These are phyloP conservation scores for Philopedon plagiatum DNA, from an alignment of 2,888 invertebrate genomes.

Conservation along the genomic window DNA sequence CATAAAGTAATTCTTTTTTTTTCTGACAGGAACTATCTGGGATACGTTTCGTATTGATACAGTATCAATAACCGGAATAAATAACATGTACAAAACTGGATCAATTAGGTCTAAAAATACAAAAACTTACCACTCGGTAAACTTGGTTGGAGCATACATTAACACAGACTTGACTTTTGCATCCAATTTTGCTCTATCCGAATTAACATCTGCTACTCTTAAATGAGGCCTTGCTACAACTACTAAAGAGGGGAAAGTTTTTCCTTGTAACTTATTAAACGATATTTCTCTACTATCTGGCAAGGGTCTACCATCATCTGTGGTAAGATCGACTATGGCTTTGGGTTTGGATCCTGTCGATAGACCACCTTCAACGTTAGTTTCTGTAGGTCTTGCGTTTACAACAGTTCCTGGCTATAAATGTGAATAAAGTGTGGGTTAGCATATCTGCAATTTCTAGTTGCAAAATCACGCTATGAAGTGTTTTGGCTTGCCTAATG, in stretches of 20 bases:
- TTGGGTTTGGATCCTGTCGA: slow-evolving; percentile 70
- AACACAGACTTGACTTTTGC: slow-evolving; percentile 86
- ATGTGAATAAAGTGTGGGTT: not conserved
- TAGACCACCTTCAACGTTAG: slow-evolving; percentile 81
- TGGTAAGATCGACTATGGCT: slow-evolving; percentile 76
- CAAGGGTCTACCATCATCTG: slow-evolving; percentile 74
- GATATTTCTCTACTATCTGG: slow-evolving; percentile 82
- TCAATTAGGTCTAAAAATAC: no score
- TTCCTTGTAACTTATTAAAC: slow-evolving; percentile 83
- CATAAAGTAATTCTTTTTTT: no score
- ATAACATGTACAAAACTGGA: no score
- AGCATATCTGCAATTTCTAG: no score
- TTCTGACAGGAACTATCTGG: no score
- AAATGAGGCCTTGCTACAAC: slow-evolving; percentile 87
- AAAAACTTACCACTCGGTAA: slow-evolving; percentile 83
- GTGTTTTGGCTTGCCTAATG: no score
- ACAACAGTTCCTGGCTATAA: slow-evolving; percentile 10
- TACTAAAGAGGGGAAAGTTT: slow-evolving; percentile 89
- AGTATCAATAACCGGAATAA: no score
- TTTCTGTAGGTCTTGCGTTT: slow-evolving; percentile 76
- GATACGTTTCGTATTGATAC: no score
- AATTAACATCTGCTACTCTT: slow-evolving; percentile 76
- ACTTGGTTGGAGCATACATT: slow-evolving; percentile 86
- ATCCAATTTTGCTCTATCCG: slow-evolving; percentile 78
- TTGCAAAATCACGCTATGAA: no score